Conservation (phyloP, 1,140 invertebrate genomes). For the Paramacrobiotus metropolitanus region DNA sequence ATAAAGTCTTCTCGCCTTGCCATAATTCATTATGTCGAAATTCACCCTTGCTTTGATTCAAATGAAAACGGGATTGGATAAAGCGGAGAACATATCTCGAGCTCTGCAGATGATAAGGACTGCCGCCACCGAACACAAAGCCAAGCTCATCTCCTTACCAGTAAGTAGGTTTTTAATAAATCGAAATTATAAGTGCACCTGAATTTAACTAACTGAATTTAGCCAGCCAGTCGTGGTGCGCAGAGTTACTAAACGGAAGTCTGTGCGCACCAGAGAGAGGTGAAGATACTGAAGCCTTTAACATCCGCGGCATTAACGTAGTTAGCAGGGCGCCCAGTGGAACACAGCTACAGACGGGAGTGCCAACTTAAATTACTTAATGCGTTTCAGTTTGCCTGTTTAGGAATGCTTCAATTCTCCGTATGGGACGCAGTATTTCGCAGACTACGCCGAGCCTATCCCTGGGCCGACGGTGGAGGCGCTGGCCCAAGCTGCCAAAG, state of each 20-base stretch:
- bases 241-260: no score
- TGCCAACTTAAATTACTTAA: constrained; percentile 4
- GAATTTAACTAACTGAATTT: no score
- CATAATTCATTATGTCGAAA: no score
- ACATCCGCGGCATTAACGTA: no score
- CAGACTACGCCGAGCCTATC: constrained; percentile 58
- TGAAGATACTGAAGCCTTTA: no score
- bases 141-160: constrained; percentile 52
- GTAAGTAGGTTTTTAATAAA: constrained; percentile 14
- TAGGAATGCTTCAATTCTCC: constrained; percentile 79
- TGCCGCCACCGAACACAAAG: constrained; percentile 40
- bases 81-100: constrained; percentile 43
- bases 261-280: no score
- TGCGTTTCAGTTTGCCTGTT: constrained; percentile 9
- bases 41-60: constrained; percentile 50
- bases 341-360: no score
- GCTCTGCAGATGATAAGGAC: constrained; percentile 44
- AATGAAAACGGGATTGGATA: constrained; percentile 43
- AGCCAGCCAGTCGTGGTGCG: no score
- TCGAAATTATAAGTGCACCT: neutral
- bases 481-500: constrained; percentile 46
- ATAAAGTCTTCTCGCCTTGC: no score
- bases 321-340: no score
- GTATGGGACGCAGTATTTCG: constrained; percentile 65
- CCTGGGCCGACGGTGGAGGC: constrained; percentile 47